Percentiles rank a stretch among this genome's conserved stretches.
Evolutionary conservation across 2,888 invertebrate genomes (phyloP).

Genomic region (Parnassius glacialis): DNA sequence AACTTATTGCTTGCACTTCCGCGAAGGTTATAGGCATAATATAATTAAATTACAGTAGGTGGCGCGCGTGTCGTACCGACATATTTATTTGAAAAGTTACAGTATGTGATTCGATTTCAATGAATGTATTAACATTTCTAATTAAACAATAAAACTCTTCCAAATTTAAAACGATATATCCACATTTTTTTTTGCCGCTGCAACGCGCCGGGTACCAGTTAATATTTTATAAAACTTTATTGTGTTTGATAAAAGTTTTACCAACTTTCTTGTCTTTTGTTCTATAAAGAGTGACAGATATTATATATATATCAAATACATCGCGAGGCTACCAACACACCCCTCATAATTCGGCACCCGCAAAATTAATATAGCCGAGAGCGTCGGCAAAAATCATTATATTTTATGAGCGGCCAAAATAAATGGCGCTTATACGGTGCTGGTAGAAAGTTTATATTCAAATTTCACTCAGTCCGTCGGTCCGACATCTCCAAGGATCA

Average conservation of each 20-base stretch:
- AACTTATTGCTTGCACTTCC: no score
- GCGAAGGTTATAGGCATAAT: no score
- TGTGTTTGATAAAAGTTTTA: background rate
- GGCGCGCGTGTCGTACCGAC: no score
- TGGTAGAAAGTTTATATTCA: constrained; percentile 77
- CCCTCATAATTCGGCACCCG: constrained; percentile 50
- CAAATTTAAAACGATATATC: no score
- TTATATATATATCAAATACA: constrained; percentile 29
- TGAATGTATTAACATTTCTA: no score
- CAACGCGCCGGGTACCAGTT: no score
- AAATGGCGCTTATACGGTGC: constrained; percentile 75
- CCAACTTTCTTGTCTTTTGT: background rate
- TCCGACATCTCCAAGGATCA: constrained; percentile 78
- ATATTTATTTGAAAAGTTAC: no score
- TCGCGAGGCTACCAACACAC: constrained; percentile 43
- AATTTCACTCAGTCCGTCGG: constrained; percentile 73
- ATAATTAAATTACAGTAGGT: no score
- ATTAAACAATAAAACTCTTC: no score
- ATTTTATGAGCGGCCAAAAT: constrained; percentile 77
- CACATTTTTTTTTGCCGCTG: no score
- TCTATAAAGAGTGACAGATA: background rate
- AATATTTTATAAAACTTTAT: background rate
- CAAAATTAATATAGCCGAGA: constrained; percentile 71
- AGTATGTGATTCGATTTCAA: no score
- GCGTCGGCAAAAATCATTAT: constrained; percentile 79